Base-by-base conservation (phyloP, 2,888 invertebrate species). In the Pyrocoelia pectoralis region DNA sequence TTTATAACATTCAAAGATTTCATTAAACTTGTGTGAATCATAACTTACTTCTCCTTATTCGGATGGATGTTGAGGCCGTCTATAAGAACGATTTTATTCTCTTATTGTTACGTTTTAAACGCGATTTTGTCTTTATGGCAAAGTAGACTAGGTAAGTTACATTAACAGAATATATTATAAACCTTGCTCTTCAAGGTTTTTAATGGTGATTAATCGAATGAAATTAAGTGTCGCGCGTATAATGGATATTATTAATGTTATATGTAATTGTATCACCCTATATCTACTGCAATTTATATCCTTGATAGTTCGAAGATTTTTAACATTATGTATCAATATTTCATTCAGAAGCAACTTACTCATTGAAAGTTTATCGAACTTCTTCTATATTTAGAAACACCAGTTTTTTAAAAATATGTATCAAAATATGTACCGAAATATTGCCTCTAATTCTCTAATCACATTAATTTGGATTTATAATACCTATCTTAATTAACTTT, bases 11-110 rank as follows among this genome's bases (percentile, higher is more conserved):
- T 33, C n/a, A 33, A 33, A 33, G 33, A 33, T 33, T 33, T 33
- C 33, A 33, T 33, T 46, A 17, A 15, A 46, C 46, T 3, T 53
- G 58, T 17, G 52, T 58, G 58, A 58, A 58, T 58, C 58, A 58
- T 58, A 58, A 28, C 38, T 49, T 41, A 58, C 58, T 50, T 58
- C 28, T 17, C 58, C 58, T 40, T 58, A 52, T 58, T 51, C 14
- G 58, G 58, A 52, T 40, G 49, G 17, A 29, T 15, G 17, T 15
- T 56, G 51, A 58, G 58, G 49, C 50, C 48, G 56, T 46, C 46
- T 56, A 52, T 58, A 51, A 51, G 41, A 58, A 52, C 18, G 14
- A 19, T 19, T 43, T 33, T 38, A 18, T 48, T 49, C 28, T 24
- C 6, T 55, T 55, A 49, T 49, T 56, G 49, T 48, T 33, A 48